Evolutionary conservation across 2,113 vertebrate genomes (phyloP).

Genomic region (Vireo altiloquus): DNA sequence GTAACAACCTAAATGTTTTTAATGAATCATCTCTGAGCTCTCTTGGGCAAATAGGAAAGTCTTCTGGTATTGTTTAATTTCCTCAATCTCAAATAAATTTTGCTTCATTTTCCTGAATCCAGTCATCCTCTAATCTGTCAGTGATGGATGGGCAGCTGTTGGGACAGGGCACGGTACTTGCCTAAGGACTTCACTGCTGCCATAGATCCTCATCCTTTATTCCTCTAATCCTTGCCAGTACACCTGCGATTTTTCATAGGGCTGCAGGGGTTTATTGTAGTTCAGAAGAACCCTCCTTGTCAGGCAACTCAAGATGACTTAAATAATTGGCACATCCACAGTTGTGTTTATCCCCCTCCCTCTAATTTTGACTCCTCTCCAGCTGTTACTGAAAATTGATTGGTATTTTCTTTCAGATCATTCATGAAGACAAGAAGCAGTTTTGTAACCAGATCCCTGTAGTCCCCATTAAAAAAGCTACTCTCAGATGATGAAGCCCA

Average conservation of each 20-base stretch:
- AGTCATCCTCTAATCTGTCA: not conserved
- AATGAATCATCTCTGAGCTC: not conserved
- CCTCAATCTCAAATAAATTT: not conserved
- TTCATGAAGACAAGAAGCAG: not conserved
- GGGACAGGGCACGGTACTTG: not conserved
- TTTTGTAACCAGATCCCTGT: not conserved
- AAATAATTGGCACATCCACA: not conserved
- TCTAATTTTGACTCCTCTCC: not conserved
- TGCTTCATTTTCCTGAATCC: not conserved
- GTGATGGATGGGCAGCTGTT: fast-evolving
- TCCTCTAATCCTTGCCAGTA: not conserved
- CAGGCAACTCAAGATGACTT: not conserved
- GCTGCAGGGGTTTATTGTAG: not conserved
- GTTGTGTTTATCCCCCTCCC: not conserved
- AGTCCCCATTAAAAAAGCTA: not conserved
- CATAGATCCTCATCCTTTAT: not conserved
- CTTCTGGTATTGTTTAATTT: not conserved
- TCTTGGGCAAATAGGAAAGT: not conserved
- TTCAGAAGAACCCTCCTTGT: not conserved
- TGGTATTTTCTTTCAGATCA: slow-evolving; percentile 2
- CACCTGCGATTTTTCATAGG: not conserved
- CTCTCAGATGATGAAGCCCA: not conserved
- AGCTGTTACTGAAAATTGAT: not conserved
- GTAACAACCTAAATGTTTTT: not conserved
- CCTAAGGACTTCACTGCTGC: not conserved